Percentiles rank a stretch among this genome's conserved stretches.
Conservation (phyloP, 2,113 vertebrate genomes). For the Lepisosteus osseus region DNA sequence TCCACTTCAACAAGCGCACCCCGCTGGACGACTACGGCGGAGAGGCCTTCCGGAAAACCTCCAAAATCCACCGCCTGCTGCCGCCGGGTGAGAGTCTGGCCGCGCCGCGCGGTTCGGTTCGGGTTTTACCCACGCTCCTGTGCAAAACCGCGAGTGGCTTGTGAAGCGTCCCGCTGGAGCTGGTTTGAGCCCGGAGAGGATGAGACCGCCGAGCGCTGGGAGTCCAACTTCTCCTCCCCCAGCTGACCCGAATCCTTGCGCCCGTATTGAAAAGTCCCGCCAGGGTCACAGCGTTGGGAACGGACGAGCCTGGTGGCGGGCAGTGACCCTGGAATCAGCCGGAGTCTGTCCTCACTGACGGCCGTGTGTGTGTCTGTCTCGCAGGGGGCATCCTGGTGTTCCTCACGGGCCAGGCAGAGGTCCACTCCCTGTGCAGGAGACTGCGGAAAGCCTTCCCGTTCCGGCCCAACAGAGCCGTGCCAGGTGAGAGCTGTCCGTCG, state of each 20-base stretch:
- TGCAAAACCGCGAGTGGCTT: no score
- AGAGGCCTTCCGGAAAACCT: constrained; percentile 87
- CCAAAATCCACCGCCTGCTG: constrained; percentile 92
- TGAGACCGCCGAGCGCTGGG: no score
- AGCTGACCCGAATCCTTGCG: no score
- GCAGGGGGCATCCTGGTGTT: constrained; percentile 93
- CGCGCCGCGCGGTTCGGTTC: not conserved
- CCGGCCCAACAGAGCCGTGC: constrained; percentile 33
- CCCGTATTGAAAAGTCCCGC: no score
- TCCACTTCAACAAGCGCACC: constrained; percentile 94
- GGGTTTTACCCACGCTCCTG: not conserved
- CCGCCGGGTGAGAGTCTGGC: constrained; percentile 71
- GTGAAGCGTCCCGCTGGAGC: no score
- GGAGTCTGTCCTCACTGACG: not conserved
- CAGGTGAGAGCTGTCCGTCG: constrained; percentile 36
- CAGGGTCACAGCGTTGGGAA: no score
- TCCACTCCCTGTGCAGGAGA: constrained; percentile 81
- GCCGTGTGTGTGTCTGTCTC: not conserved
- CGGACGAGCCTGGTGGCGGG: no score
- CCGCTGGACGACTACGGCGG: constrained; percentile 83
- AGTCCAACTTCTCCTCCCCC: no score
- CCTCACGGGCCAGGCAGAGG: constrained; percentile 92
- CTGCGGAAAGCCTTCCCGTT: constrained; percentile 85
- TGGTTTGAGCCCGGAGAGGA: no score
- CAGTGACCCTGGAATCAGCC: not conserved